These are phyloP conservation scores for Lutraria rhynchaena DNA, from an alignment of 1,140 invertebrate species.

Conservation along the genomic window DNA sequence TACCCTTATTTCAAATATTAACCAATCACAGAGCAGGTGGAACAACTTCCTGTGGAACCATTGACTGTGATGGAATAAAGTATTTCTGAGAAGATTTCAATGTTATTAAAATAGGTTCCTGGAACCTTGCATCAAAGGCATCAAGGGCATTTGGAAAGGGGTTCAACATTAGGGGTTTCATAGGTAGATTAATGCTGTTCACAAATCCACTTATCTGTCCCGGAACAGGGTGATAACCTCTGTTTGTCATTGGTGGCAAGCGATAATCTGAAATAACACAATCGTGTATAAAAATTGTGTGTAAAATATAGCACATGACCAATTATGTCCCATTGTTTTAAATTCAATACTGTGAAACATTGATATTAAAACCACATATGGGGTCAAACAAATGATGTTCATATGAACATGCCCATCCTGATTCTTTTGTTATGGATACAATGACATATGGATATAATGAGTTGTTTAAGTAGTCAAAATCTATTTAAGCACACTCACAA, in stretches of 20 bases:
- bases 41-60: constrained; percentile 63
- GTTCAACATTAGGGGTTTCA: constrained; percentile 79
- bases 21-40: constrained; percentile 45
- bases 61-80: constrained; percentile 77
- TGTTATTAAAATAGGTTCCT: constrained; percentile 78
- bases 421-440: too few relatives aligned
- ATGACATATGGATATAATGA: too few relatives aligned
- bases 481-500: too few relatives aligned
- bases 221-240: constrained; percentile 71
- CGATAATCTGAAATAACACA: constrained; percentile 78
- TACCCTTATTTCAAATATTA: too few relatives aligned
- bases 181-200: constrained; percentile 79
- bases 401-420: too few relatives aligned
- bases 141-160: constrained; percentile 77
- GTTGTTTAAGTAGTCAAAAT: too few relatives aligned
- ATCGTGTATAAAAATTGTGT: too few relatives aligned
- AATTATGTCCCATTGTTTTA: too few relatives aligned
- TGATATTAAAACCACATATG: too few relatives aligned
- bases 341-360: too few relatives aligned
- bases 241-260: constrained; percentile 64
- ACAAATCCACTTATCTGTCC: constrained; percentile 76
- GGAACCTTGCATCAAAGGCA: constrained; percentile 65
- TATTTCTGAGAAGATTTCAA: constrained; percentile 81
- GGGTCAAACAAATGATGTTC: too few relatives aligned
- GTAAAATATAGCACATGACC: too few relatives aligned